Percentiles rank a stretch among this genome's conserved stretches.
These are phyloP conservation scores for Stylophora pistillata DNA, from an alignment of 64 coral and sea anemone species.

Conservation along the genomic window DNA sequence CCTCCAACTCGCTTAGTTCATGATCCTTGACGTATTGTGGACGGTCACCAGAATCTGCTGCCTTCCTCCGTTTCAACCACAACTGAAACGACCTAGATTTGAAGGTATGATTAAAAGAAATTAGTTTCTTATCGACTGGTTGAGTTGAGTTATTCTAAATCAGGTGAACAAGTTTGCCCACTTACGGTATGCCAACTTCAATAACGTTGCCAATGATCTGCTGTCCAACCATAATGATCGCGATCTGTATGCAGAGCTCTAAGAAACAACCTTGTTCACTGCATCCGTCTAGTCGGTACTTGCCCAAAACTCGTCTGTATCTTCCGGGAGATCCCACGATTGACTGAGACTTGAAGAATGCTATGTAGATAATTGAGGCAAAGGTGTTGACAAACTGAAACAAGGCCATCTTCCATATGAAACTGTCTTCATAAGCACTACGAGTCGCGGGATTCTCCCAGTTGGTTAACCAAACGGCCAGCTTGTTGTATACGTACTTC, in stretches of 20 bases:
- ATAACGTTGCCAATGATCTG: conserved; percentile 83
- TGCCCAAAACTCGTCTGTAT: conserved; percentile 38
- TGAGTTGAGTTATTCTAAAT: no score
- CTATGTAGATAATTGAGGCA: conserved; percentile 72
- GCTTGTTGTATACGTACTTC: conserved; percentile 53
- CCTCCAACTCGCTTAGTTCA: conserved; percentile 59
- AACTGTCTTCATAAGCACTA: conserved; percentile 58
- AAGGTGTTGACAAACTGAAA: conserved; percentile 80
- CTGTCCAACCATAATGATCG: conserved; percentile 54
- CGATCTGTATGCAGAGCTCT: conserved; percentile 67
- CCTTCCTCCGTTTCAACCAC: conserved; percentile 76
- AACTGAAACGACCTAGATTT: conserved; percentile 62
- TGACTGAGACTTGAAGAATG: conserved; percentile 66
- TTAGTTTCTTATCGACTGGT: not conserved
- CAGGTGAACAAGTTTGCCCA: not conserved
- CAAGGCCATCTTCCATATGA: conserved; percentile 68
- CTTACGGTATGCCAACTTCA: conserved; percentile 76
- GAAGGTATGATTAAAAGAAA: conserved; percentile 1
- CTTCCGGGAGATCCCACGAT: conserved; percentile 60
- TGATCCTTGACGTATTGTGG: conserved; percentile 80
- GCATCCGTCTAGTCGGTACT: conserved; percentile 56
- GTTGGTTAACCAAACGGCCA: conserved; percentile 59
- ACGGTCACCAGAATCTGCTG: conserved; percentile 37
- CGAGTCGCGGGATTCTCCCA: conserved; percentile 72
- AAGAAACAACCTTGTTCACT: conserved; percentile 80